Evolutionary conservation across 2,797 vertebrate genomes (phyloP).

Genomic region (Tiaroga cobitis): DNA sequence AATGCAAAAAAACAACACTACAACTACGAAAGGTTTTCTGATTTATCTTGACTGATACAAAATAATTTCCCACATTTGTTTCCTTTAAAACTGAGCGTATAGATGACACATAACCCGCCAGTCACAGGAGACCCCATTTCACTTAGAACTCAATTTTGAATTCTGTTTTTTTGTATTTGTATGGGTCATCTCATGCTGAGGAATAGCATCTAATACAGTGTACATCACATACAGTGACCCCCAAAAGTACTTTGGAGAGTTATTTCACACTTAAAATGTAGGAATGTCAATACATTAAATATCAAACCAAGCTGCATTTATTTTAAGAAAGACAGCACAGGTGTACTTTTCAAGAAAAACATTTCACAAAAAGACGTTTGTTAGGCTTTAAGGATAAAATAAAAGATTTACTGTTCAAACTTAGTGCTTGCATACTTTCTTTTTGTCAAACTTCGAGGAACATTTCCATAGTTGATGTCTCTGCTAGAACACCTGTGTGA

Average conservation of each 20-base stretch:
- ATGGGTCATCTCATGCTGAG: constrained; percentile 5
- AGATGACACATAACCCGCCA: neutral
- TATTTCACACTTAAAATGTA: constrained; percentile 3
- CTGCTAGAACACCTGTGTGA: constrained; percentile 4
- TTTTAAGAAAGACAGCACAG: constrained; percentile 18
- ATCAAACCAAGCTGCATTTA: constrained; percentile 1
- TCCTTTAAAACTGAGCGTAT: neutral
- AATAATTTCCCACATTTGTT: neutral
- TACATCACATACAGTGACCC: neutral
- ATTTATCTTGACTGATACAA: neutral
- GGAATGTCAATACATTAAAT: neutral
- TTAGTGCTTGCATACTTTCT: neutral
- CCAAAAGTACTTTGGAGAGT: neutral
- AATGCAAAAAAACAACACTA: neutral
- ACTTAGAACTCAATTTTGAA: neutral
- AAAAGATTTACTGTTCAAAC: constrained; percentile 6
- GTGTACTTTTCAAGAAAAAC: constrained; percentile 13
- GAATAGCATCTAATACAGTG: neutral
- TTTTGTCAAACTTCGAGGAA: neutral
- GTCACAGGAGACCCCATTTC: neutral
- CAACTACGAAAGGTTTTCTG: neutral
- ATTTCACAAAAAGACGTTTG: constrained; percentile 2
- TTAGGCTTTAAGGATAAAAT: constrained; percentile 18
- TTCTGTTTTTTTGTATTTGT: neutral
- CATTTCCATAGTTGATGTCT: neutral